These are phyloP conservation scores for Pterostichus niger DNA, from an alignment of 2,888 invertebrate species.

Conservation along the genomic window DNA sequence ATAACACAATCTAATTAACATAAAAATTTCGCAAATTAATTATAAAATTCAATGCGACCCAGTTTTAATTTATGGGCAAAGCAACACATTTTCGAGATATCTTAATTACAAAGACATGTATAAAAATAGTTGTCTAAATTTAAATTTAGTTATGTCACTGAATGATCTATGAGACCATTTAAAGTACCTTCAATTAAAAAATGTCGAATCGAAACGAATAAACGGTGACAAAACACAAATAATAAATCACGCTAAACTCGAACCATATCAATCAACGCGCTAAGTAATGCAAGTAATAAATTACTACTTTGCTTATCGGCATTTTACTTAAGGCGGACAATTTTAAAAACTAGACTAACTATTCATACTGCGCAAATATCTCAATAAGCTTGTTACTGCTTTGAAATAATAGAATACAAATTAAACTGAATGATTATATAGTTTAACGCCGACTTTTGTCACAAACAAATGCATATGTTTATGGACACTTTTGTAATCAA, in stretches of 20 bases:
- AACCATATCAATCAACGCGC: constrained; percentile 23
- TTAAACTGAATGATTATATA: background rate
- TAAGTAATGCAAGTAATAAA: constrained; percentile 24
- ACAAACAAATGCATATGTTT: no score
- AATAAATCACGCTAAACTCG: constrained; percentile 28
- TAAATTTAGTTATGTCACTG: constrained; percentile 39
- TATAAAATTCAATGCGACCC: constrained; percentile 38
- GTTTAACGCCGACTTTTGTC: no score
- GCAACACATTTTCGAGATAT: constrained; percentile 47
- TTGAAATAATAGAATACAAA: background rate
- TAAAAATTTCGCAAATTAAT: constrained; percentile 47
- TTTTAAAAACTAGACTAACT: background rate
- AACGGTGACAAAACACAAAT: constrained; percentile 23
- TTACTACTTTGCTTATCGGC: constrained; percentile 19
- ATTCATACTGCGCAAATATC: background rate
- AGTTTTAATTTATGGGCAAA: constrained; percentile 33
- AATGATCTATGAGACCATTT: constrained; percentile 36
- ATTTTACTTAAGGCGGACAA: constrained; percentile 15
- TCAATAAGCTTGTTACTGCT: background rate
- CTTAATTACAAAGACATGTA: constrained; percentile 45
- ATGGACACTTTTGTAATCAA: no score
- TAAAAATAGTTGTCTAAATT: constrained; percentile 24
- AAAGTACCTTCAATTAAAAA: constrained; percentile 30
- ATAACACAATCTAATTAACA: constrained; percentile 49
- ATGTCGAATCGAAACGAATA: background rate